A percentile compares a stretch with the other conserved stretches of the same genome.
These are phyloP conservation scores for Drosophila oshimai DNA, from an alignment of 1,140 invertebrate genomes.

Conservation along the genomic window DNA sequence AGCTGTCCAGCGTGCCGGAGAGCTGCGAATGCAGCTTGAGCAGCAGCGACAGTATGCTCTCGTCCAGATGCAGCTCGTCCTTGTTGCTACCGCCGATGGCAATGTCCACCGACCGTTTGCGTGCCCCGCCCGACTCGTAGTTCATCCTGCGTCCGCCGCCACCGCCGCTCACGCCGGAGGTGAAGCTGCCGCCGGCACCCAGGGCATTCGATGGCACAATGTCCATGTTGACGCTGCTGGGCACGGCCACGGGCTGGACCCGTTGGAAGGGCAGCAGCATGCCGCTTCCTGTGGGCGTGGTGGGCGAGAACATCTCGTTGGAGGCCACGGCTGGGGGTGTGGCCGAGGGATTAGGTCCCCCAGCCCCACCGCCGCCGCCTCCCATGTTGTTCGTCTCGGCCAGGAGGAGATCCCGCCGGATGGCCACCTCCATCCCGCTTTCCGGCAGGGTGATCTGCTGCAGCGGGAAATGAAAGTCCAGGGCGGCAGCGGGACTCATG, in stretches of 20 bases:
- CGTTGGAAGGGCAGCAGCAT: constrained; percentile 81
- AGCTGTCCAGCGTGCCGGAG: constrained; percentile 91
- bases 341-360: background rate
- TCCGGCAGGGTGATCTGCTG: constrained; percentile 71
- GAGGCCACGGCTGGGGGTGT: background rate
- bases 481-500: constrained; percentile 50
- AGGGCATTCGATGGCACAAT: constrained; percentile 70
- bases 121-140: constrained; percentile 52
- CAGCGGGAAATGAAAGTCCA: constrained; percentile 66
- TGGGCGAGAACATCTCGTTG: constrained; percentile 80
- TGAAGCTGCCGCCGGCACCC: constrained; percentile 20
- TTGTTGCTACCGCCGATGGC: constrained; percentile 77
- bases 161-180: constrained; percentile 16
- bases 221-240: constrained; percentile 70
- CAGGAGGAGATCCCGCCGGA: constrained; percentile 68
- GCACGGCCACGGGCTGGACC: constrained; percentile 78
- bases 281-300: constrained; percentile 60
- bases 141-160: constrained; percentile 37
- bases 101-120: constrained; percentile 76
- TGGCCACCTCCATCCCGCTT: constrained; percentile 82
- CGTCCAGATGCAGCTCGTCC: constrained; percentile 88
- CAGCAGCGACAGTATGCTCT: constrained; percentile 95
- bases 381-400: constrained; percentile 56
- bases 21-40: constrained; percentile 96
- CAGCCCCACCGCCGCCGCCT: constrained; percentile 1